Conservation (phyloP, 2,888 invertebrate species). For the Dryocosmus kuriphilus region DNA sequence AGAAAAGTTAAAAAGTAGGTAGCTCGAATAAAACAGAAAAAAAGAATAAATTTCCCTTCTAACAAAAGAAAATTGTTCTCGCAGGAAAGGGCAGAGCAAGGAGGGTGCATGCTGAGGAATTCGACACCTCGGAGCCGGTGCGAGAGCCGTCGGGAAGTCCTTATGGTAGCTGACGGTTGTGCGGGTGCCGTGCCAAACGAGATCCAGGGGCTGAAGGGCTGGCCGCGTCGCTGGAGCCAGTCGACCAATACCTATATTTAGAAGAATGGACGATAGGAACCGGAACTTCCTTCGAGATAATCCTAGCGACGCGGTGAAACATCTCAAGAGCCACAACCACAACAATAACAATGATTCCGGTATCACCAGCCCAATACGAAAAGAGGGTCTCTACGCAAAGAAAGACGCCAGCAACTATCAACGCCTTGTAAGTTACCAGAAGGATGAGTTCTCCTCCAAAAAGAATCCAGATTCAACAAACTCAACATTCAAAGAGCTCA, state of each 20-base stretch:
- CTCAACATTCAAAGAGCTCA: conserved; percentile 31
- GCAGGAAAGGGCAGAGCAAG: conserved; percentile 62
- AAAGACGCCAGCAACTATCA: conserved; percentile 59
- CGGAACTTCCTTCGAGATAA: conserved; percentile 59
- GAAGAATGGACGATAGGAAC: conserved; percentile 69
- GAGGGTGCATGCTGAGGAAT: conserved; percentile 71
- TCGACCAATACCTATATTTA: conserved; percentile 71
- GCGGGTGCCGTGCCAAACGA: conserved; percentile 64
- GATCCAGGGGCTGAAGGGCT: conserved; percentile 73
- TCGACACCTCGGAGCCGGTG: conserved; percentile 42
- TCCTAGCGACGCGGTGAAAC: conserved; percentile 43
- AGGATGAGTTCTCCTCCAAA: conserved; percentile 40
- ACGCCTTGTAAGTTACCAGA: conserved; percentile 53
- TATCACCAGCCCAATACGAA: conserved; percentile 43
- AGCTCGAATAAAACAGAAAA: background rate
- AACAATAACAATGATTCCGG: conserved; percentile 47
- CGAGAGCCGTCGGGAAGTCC: conserved; percentile 67
- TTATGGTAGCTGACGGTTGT: conserved; percentile 72
- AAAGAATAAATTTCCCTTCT: background rate
- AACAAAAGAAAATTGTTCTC: conserved; percentile 18
- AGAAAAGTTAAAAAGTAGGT: background rate
- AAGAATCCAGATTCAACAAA: conserved; percentile 13
- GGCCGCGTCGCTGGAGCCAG: conserved; percentile 75
- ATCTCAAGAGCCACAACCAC: conserved; percentile 41
- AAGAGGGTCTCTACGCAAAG: conserved; percentile 60